Percentiles rank a stretch among this genome's conserved stretches.
These are phyloP conservation scores for Willowsia nigromaculata DNA, from an alignment of 2,888 invertebrate species.

Conservation along the genomic window DNA sequence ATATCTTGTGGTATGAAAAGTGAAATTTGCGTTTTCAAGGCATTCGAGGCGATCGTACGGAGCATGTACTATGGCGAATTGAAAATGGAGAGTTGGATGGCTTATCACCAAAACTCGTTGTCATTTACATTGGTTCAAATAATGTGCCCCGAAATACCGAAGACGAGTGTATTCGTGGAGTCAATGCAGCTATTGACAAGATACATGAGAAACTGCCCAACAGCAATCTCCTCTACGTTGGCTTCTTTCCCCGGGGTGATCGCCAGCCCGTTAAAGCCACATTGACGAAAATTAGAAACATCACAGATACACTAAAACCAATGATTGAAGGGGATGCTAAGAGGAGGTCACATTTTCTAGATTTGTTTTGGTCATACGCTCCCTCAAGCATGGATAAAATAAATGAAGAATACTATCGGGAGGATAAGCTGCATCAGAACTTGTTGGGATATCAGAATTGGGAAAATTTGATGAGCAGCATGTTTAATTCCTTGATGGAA, in stretches of 20 bases:
- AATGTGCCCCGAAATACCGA: constrained; percentile 51
- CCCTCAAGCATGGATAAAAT: constrained; percentile 31
- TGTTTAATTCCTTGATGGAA: constrained; percentile 59
- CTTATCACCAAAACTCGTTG: constrained; percentile 87
- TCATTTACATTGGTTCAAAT: constrained; percentile 63
- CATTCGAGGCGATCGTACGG: constrained; percentile 90
- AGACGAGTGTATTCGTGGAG: constrained; percentile 55
- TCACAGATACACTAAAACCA: constrained; percentile 34
- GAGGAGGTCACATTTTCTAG: constrained; percentile 81
- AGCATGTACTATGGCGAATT: constrained; percentile 93
- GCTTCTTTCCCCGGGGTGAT: constrained; percentile 61
- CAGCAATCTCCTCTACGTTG: constrained; percentile 42
- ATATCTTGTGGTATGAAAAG: no score
- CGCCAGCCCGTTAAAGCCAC: constrained; percentile 13
- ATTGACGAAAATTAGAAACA: constrained; percentile 53
- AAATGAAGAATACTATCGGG: constrained; percentile 36
- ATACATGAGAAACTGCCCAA: constrained; percentile 55
- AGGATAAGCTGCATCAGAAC: constrained; percentile 66
- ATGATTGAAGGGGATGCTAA: constrained; percentile 37
- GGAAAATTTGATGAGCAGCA: constrained; percentile 38
- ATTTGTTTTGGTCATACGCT: constrained; percentile 41
- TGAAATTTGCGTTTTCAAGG: no score
- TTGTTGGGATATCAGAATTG: constrained; percentile 1
- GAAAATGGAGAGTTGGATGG: constrained; percentile 93
- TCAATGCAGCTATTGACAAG: constrained; percentile 24